These are phyloP conservation scores for Zeus faber DNA, from an alignment of 2,113 vertebrate species.

Conservation along the genomic window DNA sequence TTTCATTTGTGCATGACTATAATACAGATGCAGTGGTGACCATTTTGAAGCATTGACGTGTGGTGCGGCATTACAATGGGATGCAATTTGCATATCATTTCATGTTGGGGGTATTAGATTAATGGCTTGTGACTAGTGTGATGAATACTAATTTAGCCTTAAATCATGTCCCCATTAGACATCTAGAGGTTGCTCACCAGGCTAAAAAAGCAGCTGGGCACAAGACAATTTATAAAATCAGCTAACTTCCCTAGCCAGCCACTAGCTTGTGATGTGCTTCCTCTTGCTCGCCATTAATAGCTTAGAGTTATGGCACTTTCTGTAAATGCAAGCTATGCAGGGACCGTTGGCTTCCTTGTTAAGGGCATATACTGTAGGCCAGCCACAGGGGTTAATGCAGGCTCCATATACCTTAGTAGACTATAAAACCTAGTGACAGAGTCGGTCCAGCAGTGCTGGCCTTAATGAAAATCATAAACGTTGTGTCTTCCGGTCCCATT, in stretches of 20 bases:
- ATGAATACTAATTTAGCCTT: conserved; percentile 74
- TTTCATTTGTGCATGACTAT: conserved; percentile 31
- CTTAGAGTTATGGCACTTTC: conserved; percentile 47
- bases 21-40: conserved; percentile 45
- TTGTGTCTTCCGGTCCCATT: conserved; percentile 15
- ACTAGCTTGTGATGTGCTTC: conserved; percentile 7
- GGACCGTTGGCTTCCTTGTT: conserved; percentile 54
- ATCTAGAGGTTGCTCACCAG: conserved; percentile 49
- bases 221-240: conserved; percentile 67
- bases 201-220: conserved; percentile 45
- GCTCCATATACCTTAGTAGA: conserved; percentile 45
- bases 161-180: conserved; percentile 63
- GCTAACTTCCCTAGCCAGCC: conserved; percentile 35
- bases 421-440: conserved; percentile 57
- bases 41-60: conserved; percentile 59
- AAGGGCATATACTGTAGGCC: conserved; percentile 33
- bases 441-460: conserved; percentile 30
- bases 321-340: conserved; percentile 60
- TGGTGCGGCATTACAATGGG: conserved; percentile 67
- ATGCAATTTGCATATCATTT: conserved; percentile 75
- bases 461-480: conserved; percentile 53
- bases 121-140: conserved; percentile 73
- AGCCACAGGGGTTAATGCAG: conserved; percentile 46
- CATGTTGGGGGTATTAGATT: conserved; percentile 73
- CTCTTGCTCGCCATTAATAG: conserved; percentile 46